Percentiles rank a stretch among this genome's conserved stretches.
phyloP scores from a whole-genome alignment of 2,797 vertebrate genomes.

The Arremon brunneinucha region DNA sequence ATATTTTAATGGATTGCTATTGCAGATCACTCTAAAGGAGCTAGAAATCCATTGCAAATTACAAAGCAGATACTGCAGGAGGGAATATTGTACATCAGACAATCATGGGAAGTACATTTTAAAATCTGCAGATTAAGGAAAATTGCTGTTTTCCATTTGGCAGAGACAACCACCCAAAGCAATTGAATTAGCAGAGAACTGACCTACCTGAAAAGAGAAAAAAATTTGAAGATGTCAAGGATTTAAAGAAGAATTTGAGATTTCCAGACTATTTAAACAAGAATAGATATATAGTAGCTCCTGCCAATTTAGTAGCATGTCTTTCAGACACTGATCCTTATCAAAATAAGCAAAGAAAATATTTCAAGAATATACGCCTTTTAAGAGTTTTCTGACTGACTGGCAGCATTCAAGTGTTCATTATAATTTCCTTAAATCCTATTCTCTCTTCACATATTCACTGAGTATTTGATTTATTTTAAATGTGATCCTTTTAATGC shows the following conservation, averaged over 20 bases:
- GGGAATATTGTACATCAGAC: not conserved
- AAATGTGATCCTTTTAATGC: not conserved
- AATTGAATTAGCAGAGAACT: not conserved
- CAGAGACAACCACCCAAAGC: constrained; percentile 32
- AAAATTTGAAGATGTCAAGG: not conserved
- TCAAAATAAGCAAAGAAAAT: not conserved
- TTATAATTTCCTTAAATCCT: not conserved
- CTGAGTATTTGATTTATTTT: not conserved
- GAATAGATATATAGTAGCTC: not conserved
- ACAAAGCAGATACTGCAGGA: not conserved
- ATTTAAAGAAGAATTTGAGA: constrained; percentile 15
- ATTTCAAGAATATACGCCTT: not conserved
- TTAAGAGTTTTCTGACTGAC: not conserved
- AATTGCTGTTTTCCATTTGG: constrained; percentile 45
- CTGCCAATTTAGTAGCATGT: not conserved
- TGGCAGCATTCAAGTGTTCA: not conserved
- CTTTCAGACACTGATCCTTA: not conserved
- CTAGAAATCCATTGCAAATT: not conserved
- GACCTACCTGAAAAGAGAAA: not conserved
- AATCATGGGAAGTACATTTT: constrained; percentile 36
- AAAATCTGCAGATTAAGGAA: constrained; percentile 45
- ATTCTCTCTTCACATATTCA: not conserved
- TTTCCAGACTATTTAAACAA: constrained; percentile 17
- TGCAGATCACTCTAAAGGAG: not conserved
- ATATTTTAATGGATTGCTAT: not conserved